Percentiles rank a stretch among this genome's conserved stretches.
These are phyloP conservation scores for Tichodroma muraria DNA, from an alignment of 2,113 vertebrate genomes.

Conservation along the genomic window DNA sequence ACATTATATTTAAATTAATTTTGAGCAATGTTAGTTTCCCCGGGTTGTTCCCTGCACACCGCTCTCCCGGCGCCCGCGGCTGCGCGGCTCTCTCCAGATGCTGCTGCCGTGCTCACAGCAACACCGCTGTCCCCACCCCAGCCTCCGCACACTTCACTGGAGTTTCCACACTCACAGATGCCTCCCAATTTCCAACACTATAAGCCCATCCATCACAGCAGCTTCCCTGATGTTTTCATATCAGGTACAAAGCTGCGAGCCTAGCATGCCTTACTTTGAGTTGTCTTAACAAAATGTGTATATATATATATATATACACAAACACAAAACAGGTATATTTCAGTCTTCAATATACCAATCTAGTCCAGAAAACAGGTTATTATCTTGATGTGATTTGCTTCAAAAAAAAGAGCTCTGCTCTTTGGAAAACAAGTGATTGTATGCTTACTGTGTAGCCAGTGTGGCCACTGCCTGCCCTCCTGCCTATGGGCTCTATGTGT, in stretches of 20 bases:
- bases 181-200: slow-evolving; percentile 8
- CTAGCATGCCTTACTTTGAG: neutral
- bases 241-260: slow-evolving; percentile 21
- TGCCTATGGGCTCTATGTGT: neutral
- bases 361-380: neutral
- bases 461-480: neutral
- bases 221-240: neutral
- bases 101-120: slow-evolving; percentile 14
- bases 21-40: neutral
- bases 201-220: slow-evolving; percentile 11
- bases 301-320: rapidly evolving
- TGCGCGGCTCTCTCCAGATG: slow-evolving; percentile 7
- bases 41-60: neutral
- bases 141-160: slow-evolving; percentile 3
- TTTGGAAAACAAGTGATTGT: neutral
- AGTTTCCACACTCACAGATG: neutral
- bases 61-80: neutral
- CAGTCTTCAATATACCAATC: slow-evolving; percentile 10
- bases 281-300: neutral
- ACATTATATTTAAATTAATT: slow-evolving; percentile 26
- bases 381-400: slow-evolving; percentile 15
- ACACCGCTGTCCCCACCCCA: slow-evolving; percentile 41
- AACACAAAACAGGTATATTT: neutral
- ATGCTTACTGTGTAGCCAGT: neutral
- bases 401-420: neutral